phyloP scores from a whole-genome alignment of 1,140 invertebrate genomes.

The Mizuhopecten yessoensis region DNA sequence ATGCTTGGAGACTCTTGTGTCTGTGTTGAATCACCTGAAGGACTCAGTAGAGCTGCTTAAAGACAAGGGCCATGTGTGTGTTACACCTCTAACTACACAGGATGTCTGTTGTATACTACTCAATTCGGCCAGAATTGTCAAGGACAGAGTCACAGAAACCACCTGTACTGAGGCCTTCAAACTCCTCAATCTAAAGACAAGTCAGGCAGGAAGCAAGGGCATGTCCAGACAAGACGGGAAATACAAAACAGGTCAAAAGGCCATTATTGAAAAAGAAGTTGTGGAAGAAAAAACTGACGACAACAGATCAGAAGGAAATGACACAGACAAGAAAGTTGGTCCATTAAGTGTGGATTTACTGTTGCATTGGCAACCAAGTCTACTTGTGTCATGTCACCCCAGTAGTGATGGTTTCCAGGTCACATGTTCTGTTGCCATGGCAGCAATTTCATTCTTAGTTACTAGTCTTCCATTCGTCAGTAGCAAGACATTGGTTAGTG shows the following conservation, averaged over 20 bases:
- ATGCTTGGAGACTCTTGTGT: not conserved
- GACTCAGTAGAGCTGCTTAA: not conserved
- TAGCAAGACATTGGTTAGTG: not conserved
- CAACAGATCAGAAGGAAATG: not conserved
- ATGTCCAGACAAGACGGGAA: not conserved
- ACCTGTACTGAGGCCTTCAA: not conserved
- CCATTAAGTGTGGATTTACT: not conserved
- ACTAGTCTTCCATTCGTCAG: not conserved
- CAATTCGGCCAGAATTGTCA: not conserved
- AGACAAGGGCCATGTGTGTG: not conserved
- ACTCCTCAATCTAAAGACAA: not conserved
- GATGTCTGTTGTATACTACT: not conserved
- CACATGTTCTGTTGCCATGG: not conserved
- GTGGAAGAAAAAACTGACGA: not conserved
- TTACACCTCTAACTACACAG: not conserved
- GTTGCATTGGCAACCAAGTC: not conserved
- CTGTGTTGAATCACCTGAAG: conserved; percentile 24
- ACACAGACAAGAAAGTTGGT: not conserved
- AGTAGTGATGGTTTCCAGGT: not conserved
- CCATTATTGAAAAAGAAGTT: not conserved
- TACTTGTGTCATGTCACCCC: not conserved
- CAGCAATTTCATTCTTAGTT: not conserved
- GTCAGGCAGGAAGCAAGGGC: not conserved
- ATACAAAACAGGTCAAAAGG: not conserved
- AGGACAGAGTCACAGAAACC: not conserved